Percentiles rank a stretch among this genome's conserved stretches.
Conservation (phyloP, 37 sponge, comb jelly and placozoan species). For the Spongilla lacustris region DNA sequence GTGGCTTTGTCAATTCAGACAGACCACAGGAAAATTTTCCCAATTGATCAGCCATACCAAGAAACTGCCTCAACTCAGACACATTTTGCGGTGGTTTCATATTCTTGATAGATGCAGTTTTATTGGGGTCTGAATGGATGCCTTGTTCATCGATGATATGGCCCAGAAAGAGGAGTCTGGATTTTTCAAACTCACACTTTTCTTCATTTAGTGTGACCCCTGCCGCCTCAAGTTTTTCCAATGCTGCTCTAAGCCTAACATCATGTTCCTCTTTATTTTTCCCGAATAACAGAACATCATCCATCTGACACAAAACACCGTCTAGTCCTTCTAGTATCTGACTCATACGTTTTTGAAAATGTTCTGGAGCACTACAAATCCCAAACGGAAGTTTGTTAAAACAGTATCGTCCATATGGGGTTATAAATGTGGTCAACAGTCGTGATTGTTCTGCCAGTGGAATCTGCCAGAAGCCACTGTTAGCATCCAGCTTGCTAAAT, state of each 20-base stretch:
- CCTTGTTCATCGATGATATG: slow-evolving; percentile 31
- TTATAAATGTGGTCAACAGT: slow-evolving; percentile 47
- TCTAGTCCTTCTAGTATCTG: slow-evolving; percentile 30
- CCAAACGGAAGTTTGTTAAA: slow-evolving; percentile 56
- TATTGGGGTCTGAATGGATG: slow-evolving; percentile 52
- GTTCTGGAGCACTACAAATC: slow-evolving; percentile 37
- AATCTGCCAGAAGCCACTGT: slow-evolving; percentile 59
- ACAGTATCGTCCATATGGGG: slow-evolving; percentile 40
- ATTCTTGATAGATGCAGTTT: slow-evolving; percentile 9
- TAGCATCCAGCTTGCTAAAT: slow-evolving; percentile 59
- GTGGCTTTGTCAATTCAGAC: slow-evolving; percentile 17
- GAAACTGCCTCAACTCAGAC: slow-evolving; percentile 22
- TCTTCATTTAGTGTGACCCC: slow-evolving; percentile 47
- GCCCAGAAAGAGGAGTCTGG: background rate
- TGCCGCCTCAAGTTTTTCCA: slow-evolving; percentile 15
- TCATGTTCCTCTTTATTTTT: slow-evolving; percentile 31
- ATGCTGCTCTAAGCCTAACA: slow-evolving; percentile 3
- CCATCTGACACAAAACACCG: slow-evolving; percentile 43
- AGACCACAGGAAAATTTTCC: slow-evolving; percentile 24
- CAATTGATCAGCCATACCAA: slow-evolving; percentile 41
- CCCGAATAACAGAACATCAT: slow-evolving; percentile 34
- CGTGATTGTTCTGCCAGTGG: slow-evolving; percentile 27
- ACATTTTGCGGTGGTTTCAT: slow-evolving; percentile 20
- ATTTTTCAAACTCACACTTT: slow-evolving; percentile 49
- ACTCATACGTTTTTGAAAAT: slow-evolving; percentile 43